A percentile compares a stretch with the other conserved stretches of the same genome.
Evolutionary conservation across 2,797 vertebrate genomes (phyloP).

Genomic region (Limnodromus scolopaceus): DNA sequence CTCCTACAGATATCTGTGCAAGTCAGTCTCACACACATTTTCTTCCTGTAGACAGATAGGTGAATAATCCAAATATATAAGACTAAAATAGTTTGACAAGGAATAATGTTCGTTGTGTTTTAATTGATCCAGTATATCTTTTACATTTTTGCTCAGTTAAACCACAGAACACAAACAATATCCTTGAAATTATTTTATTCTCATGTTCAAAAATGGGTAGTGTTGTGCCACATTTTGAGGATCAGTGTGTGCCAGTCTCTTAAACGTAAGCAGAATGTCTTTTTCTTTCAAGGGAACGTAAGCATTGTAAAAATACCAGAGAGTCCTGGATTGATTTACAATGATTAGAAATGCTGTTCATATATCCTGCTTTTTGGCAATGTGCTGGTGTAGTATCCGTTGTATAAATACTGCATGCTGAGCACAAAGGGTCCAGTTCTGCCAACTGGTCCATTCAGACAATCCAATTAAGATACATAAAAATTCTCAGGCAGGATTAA

Average conservation of each 20-base stretch:
- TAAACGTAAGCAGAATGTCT: neutral
- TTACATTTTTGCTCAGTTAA: neutral
- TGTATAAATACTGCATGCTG: neutral
- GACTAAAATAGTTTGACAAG: conserved; percentile 24
- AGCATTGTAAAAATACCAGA: neutral
- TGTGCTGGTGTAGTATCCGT: neutral
- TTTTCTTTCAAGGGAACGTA: neutral
- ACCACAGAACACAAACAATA: neutral
- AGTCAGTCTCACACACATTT: conserved; percentile 20
- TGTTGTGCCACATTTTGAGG: neutral
- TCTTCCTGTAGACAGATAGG: conserved; percentile 24
- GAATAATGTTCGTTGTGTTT: neutral
- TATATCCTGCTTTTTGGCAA: neutral
- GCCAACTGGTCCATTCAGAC: neutral
- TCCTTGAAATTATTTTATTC: neutral
- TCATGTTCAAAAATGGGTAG: neutral
- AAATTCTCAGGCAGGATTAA: neutral
- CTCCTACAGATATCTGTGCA: conserved; percentile 23
- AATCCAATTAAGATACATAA: neutral
- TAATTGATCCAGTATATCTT: conserved; percentile 11
- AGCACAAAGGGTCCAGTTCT: neutral
- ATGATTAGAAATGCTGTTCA: neutral
- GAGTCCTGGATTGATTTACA: conserved; percentile 6
- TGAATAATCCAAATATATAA: conserved; percentile 1
- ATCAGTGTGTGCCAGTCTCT: neutral